phyloP scores from a whole-genome alignment of 2,113 vertebrate genomes.

The Struthio camelus region DNA sequence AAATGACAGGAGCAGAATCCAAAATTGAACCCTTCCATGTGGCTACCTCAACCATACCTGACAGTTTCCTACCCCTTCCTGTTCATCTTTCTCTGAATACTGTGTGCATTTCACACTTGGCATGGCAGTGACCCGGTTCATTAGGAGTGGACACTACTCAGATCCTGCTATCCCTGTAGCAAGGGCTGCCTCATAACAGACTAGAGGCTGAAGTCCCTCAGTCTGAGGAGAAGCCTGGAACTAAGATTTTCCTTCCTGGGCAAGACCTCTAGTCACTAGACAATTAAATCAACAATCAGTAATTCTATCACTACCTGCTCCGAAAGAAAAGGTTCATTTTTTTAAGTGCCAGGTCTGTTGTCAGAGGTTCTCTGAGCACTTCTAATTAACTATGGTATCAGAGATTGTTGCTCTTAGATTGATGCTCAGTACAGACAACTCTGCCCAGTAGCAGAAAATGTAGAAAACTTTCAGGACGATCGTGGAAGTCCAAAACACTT shows the following conservation, averaged over 20 bases:
- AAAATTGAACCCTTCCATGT: background rate
- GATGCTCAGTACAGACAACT: background rate
- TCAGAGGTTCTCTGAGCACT: background rate
- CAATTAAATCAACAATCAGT: background rate
- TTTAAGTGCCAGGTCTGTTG: background rate
- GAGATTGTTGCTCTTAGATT: background rate
- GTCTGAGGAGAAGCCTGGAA: no score
- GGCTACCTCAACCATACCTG: background rate
- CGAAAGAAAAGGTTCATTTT: background rate
- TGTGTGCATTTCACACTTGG: background rate
- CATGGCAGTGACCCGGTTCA: background rate
- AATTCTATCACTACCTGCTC: background rate
- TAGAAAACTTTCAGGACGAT: background rate
- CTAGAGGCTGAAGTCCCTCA: background rate
- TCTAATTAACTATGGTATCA: background rate
- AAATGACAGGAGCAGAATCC: background rate
- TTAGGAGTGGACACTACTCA: background rate
- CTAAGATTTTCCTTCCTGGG: background rate
- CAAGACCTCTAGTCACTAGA: background rate
- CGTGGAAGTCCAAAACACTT: background rate
- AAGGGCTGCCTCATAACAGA: background rate
- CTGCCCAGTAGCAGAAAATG: background rate
- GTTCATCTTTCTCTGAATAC: background rate
- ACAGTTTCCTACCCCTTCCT: background rate
- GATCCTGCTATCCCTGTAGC: background rate